Base-by-base conservation (phyloP, 2,888 invertebrate genomes). In the Agrochola lychnidis region DNA sequence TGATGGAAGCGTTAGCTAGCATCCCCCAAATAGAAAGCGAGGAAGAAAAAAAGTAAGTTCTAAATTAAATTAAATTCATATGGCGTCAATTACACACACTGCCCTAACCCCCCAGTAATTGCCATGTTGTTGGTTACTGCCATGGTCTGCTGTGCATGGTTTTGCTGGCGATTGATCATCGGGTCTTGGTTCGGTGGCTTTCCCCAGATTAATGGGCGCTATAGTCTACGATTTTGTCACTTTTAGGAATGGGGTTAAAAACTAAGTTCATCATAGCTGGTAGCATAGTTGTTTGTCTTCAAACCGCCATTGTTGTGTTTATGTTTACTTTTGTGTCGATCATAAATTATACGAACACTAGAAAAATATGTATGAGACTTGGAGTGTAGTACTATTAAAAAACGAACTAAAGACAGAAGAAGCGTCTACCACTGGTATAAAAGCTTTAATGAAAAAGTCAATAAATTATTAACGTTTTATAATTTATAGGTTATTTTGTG, bases 1-100 rank as follows among this genome's bases (percentile, higher is more conserved):
- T 99, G 84, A 97, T 97, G 87, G 99, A 99, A 94, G 99, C 99
- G 1, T 94, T 99, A 76, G 98, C 98, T 79, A 97, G 98, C 9
- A 97, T 98, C 84, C 98, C 98, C 45, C 97, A 97, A 0, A 93
- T 98, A 19, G 97, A 97, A 88, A 95, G 92, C 25, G 97, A 97
- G 83, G 97, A 97, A 89, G 97, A 97, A 83, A 97, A 95, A 91
- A 97, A 88, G 97, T 97, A 83, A 92, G 93, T 67, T 36, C 4
- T 45, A 14, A 66, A 30, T 61, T 4, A 14, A 51, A 42, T 40
- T 1, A 64, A 16, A n/a, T 66, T 36, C 3, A 22, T 67, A 36
- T 9, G 30, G 16, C 30, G 4, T 63, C 14, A n/a, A 16, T 14
- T 36, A 25, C 59, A 5, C 4, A 56, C 56, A 4, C 25, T 14